A percentile compares a stretch with the other conserved stretches of the same genome.
phyloP scores from a whole-genome alignment of 2,888 invertebrate species.

The Heliconius charithonia region DNA sequence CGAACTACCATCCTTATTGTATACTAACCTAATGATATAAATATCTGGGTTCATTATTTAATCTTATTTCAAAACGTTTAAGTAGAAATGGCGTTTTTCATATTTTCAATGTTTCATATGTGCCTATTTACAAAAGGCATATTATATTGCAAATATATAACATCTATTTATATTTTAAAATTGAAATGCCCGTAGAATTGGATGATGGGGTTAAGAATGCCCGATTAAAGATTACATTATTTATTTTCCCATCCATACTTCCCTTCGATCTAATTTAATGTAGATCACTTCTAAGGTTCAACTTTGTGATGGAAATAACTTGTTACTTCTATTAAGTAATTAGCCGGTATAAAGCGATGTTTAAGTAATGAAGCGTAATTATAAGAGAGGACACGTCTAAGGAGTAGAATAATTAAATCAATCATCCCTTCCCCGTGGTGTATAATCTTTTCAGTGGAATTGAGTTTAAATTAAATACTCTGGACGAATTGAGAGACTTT shows the following conservation, averaged over 20 bases:
- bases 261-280: conserved; percentile 70
- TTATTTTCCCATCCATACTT: conserved; percentile 70
- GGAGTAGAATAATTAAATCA: conserved; percentile 81
- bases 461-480: conserved; percentile 77
- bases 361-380: conserved; percentile 83
- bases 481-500: conserved; percentile 66
- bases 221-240: conserved; percentile 56
- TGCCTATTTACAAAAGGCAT: too few species aligned
- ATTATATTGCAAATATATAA: neutral
- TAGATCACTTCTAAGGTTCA: conserved; percentile 72
- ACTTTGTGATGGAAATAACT: conserved; percentile 80
- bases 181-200: neutral
- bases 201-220: conserved; percentile 18
- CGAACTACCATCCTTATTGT: too few species aligned
- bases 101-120: too few species aligned
- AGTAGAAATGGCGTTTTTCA: neutral
- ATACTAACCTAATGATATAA: neutral
- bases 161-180: neutral
- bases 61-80: neutral
- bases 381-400: conserved; percentile 82
- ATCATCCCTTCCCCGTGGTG: conserved; percentile 77
- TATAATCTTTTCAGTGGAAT: conserved; percentile 80
- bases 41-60: neutral
- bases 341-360: conserved; percentile 81
- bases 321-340: conserved; percentile 83